Conservation (phyloP, 2,113 vertebrate species). For the Nibea coibor region DNA sequence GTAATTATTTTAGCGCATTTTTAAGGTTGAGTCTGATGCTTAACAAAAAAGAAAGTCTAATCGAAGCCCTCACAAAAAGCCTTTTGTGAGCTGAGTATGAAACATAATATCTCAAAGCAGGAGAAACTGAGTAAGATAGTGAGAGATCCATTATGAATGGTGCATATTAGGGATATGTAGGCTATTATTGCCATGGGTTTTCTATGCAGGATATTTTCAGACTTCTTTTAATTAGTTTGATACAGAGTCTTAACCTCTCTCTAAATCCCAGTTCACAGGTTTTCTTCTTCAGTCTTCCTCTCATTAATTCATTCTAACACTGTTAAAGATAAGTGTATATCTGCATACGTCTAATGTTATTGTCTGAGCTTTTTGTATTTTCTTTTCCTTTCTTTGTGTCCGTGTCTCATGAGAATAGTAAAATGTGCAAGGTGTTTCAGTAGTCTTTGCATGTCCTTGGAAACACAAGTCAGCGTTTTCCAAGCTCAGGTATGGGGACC, state of each 20-base stretch:
- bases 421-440: not conserved
- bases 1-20: slow-evolving; percentile 16
- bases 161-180: slow-evolving; percentile 18
- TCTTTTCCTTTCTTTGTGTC: not conserved
- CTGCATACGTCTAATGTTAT: not conserved
- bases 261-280: slow-evolving; percentile 1
- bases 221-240: slow-evolving; percentile 26
- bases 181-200: slow-evolving; percentile 23
- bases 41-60: slow-evolving; percentile 2
- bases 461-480: slow-evolving; percentile 18
- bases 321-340: slow-evolving; percentile 2
- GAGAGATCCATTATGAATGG: slow-evolving; percentile 11
- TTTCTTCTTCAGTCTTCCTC: not conserved
- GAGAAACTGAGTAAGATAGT: not conserved
- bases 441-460: not conserved
- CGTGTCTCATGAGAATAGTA: not conserved
- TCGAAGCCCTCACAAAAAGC: slow-evolving; percentile 9
- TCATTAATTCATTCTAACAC: not conserved
- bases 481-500: slow-evolving; percentile 5
- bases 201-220: slow-evolving; percentile 23
- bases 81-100: slow-evolving; percentile 39
- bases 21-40: not conserved
- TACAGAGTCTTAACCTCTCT: slow-evolving; percentile 8
- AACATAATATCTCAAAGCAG: slow-evolving; percentile 27
- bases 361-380: not conserved